A percentile compares a stretch with the other conserved stretches of the same genome.
Evolutionary conservation across 2,888 invertebrate genomes (phyloP).

Genomic region (Eumerus sabulonum): DNA sequence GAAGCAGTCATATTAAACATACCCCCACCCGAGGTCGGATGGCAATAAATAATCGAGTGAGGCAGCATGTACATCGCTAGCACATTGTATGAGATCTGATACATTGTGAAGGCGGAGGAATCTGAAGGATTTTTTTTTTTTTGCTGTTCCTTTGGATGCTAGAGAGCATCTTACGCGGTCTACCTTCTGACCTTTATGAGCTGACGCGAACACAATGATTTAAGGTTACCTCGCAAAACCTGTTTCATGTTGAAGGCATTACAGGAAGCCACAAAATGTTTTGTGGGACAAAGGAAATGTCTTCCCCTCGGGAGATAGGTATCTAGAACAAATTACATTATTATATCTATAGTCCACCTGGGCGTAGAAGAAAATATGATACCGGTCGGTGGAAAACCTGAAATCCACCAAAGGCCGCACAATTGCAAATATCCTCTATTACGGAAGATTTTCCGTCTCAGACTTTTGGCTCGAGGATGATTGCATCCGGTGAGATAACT

Average conservation of each 20-base stretch:
- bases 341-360: neutral
- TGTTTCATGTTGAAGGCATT: no score
- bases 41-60: slow-evolving; percentile 36
- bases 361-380: slow-evolving; percentile 13
- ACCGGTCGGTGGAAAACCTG: slow-evolving; percentile 8
- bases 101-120: slow-evolving; percentile 4
- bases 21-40: slow-evolving; percentile 1
- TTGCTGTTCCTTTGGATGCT: no score
- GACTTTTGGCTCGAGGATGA: slow-evolving; percentile 58
- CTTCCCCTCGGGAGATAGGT: neutral
- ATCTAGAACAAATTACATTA: neutral
- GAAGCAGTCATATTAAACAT: slow-evolving; percentile 38
- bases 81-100: slow-evolving; percentile 24
- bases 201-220: no score
- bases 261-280: no score
- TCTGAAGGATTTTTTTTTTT: slow-evolving; percentile 3
- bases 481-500: slow-evolving; percentile 70
- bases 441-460: slow-evolving; percentile 4
- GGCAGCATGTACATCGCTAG: slow-evolving; percentile 24
- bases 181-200: no score
- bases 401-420: slow-evolving; percentile 20
- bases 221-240: no score
- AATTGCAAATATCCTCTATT: slow-evolving; percentile 22
- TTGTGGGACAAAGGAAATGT: slow-evolving; percentile 23
- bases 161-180: no score